Percentiles rank a stretch among this genome's conserved stretches.
These are phyloP conservation scores for Staurois parvus DNA, from an alignment of 2,797 vertebrate species.

Conservation along the genomic window DNA sequence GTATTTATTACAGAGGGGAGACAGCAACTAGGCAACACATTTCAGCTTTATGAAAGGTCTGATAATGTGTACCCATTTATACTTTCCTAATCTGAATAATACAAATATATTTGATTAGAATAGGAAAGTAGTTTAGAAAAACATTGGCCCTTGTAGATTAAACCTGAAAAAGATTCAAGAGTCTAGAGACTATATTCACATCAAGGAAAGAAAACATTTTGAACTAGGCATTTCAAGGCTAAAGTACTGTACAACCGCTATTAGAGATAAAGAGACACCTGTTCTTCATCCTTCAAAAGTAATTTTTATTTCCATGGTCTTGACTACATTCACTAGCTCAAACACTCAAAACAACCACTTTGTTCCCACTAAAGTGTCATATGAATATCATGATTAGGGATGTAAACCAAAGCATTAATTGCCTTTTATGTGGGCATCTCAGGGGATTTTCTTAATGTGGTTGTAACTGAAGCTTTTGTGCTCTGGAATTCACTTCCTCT, in stretches of 20 bases:
- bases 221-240: background rate
- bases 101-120: background rate
- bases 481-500: constrained; percentile 11
- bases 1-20: background rate
- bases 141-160: no score
- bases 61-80: background rate
- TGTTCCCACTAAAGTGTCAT: background rate
- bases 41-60: background rate
- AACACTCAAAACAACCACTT: background rate
- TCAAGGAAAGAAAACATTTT: no score
- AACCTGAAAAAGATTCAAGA: no score
- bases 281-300: background rate
- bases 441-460: background rate
- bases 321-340: background rate
- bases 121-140: background rate
- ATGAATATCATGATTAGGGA: background rate
- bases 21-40: background rate
- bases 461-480: constrained; percentile 21
- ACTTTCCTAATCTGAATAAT: background rate
- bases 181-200: no score
- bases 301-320: background rate
- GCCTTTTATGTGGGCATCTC: constrained; percentile 24
- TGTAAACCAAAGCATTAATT: background rate
- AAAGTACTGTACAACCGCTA: background rate
- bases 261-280: background rate